Evolutionary conservation across 2,113 vertebrate species (phyloP).

Genomic region (Acrocephalus kingi): DNA sequence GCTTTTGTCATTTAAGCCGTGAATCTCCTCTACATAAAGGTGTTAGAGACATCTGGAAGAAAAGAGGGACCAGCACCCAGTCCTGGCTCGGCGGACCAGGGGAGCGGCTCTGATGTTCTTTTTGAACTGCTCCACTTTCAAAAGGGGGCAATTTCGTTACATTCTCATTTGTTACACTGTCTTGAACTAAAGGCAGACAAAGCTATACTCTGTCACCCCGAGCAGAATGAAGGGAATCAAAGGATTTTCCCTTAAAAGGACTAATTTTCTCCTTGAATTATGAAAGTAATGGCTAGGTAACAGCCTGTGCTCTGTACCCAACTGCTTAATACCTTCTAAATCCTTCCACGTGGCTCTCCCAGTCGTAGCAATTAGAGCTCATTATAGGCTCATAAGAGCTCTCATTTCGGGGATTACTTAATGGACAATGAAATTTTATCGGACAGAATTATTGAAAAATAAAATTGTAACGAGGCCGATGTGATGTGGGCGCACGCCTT

Average conservation of each 20-base stretch:
- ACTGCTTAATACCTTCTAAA: slow-evolving; percentile 98
- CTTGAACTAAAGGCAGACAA: slow-evolving; percentile 80
- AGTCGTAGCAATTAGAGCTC: slow-evolving; percentile 98
- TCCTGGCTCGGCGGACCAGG: background rate
- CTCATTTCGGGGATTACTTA: slow-evolving; percentile 98
- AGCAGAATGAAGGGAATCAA: slow-evolving; percentile 90
- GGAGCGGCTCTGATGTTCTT: slow-evolving; percentile 63
- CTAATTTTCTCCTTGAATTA: slow-evolving; percentile 99
- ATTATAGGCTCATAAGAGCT: slow-evolving; percentile 99
- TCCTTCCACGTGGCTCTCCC: slow-evolving; percentile 99
- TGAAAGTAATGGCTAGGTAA: slow-evolving; percentile 99
- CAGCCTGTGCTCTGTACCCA: slow-evolving; percentile 96
- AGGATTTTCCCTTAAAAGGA: slow-evolving; percentile 93
- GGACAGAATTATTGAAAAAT: slow-evolving; percentile 94
- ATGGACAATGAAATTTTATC: slow-evolving; percentile 98
- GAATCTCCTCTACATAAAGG: slow-evolving; percentile 60
- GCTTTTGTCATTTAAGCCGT: slow-evolving; percentile 62
- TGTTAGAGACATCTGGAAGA: slow-evolving; percentile 40
- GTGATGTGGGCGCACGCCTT: slow-evolving; percentile 81
- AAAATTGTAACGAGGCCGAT: slow-evolving; percentile 82
- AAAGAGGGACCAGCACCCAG: slow-evolving; percentile 45
- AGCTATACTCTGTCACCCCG: slow-evolving; percentile 80
- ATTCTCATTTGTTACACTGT: slow-evolving; percentile 78
- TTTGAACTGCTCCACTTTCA: slow-evolving; percentile 63
- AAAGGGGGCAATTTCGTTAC: slow-evolving; percentile 77